These are phyloP conservation scores for Amblyopsis rosae DNA, from an alignment of 2,113 vertebrate genomes.

Conservation along the genomic window DNA sequence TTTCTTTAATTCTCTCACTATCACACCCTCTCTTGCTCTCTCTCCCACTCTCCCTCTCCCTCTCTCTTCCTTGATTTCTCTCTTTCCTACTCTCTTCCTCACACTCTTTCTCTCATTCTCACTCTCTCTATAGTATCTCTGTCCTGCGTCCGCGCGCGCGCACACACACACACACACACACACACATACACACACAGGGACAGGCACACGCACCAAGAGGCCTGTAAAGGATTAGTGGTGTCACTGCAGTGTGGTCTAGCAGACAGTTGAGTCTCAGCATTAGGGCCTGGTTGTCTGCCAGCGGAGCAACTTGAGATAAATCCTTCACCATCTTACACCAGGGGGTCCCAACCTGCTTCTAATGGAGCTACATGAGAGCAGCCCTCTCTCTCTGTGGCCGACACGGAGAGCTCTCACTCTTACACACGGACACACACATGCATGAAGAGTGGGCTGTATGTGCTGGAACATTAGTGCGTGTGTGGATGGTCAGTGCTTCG, in stretches of 20 bases:
- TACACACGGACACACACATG: conserved; percentile 10
- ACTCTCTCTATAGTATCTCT: conserved; percentile 8
- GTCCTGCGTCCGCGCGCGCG: not conserved
- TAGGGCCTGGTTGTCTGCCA: conserved; percentile 63
- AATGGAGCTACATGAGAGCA: conserved; percentile 54
- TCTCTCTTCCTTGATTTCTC: not conserved
- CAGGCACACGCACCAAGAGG: conserved; percentile 12
- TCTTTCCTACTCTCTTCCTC: not conserved
- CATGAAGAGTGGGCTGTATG: not conserved
- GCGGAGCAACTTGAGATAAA: conserved; percentile 69
- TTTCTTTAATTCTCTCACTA: too few species aligned
- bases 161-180: not conserved
- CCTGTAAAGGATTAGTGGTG: conserved; percentile 55
- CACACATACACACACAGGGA: conserved; percentile 8
- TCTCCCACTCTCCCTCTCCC: too few species aligned
- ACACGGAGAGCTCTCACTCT: conserved; percentile 10
- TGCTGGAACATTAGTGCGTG: too few species aligned
- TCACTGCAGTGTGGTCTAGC: conserved; percentile 29
- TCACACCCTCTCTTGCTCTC: not conserved
- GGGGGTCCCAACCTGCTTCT: conserved; percentile 60
- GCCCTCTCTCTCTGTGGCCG: conserved; percentile 30
- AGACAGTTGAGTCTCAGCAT: conserved; percentile 61
- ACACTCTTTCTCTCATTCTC: conserved; percentile 12
- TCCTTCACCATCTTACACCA: conserved; percentile 67
- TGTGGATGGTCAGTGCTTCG: too few species aligned